Conservation (phyloP, 2,888 invertebrate species). For the Lamellibrachia satsuma region DNA sequence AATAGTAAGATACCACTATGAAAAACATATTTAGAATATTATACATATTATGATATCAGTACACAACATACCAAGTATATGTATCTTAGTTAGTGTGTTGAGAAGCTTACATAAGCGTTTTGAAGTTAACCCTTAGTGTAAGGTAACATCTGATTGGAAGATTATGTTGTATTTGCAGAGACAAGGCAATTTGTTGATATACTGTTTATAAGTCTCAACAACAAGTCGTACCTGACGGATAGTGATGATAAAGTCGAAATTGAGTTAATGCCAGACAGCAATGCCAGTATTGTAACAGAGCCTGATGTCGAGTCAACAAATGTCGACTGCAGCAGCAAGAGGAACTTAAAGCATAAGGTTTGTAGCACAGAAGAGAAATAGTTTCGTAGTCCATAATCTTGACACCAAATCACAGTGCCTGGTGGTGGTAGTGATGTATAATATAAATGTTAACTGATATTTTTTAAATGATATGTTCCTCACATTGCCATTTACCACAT, state of each 20-base stretch:
- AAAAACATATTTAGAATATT: too few species aligned
- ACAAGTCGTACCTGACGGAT: constrained; percentile 68
- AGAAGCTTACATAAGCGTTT: background rate
- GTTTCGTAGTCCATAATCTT: background rate
- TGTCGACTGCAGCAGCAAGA: background rate
- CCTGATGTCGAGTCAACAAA: background rate
- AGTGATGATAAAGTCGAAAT: background rate
- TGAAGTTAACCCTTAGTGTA: background rate
- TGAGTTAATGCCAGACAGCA: background rate
- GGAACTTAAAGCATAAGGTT: background rate
- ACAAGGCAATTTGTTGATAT: constrained; percentile 90
- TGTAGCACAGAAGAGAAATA: background rate
- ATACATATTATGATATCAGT: too few species aligned
- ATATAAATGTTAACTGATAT: background rate
- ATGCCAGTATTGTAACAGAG: background rate
- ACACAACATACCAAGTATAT: too few species aligned
- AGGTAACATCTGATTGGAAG: background rate
- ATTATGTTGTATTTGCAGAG: constrained; percentile 72
- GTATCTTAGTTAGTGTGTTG: too few species aligned
- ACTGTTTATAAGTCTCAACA: constrained; percentile 79
- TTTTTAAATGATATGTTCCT: background rate
- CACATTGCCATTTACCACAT: background rate
- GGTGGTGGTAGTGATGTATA: background rate
- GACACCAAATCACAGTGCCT: too few species aligned
- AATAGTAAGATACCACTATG: too few species aligned